A percentile compares a stretch with the other conserved stretches of the same genome.
phyloP scores from a whole-genome alignment of 2,888 invertebrate species.

The Pristionchus mayeri region DNA sequence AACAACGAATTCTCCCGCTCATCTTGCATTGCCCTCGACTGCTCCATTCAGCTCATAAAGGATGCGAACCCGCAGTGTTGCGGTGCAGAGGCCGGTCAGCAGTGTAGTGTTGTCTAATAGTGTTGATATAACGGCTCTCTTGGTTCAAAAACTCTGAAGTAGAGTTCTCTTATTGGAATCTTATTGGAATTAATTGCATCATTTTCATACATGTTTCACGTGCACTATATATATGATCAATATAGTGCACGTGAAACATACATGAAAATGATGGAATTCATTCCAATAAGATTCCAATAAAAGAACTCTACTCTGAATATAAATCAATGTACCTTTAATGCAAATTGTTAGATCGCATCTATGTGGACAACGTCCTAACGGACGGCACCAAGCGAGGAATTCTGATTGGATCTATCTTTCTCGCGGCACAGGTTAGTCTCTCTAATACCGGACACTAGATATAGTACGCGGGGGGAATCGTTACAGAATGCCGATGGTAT shows the following conservation, averaged over 20 bases:
- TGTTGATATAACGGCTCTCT: too few species aligned
- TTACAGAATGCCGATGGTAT: not conserved
- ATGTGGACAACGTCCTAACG: not conserved
- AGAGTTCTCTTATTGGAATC: too few species aligned
- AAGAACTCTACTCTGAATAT: not conserved
- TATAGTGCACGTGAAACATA: too few species aligned
- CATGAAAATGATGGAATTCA: too few species aligned
- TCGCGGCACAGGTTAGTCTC: slow-evolving; percentile 26
- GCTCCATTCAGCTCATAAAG: not conserved
- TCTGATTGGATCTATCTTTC: not conserved
- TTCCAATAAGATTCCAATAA: too few species aligned
- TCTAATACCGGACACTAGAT: not conserved
- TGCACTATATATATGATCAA: too few species aligned
- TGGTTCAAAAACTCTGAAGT: too few species aligned
- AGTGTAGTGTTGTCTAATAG: not conserved
- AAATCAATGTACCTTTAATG: not conserved
- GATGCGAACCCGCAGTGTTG: slow-evolving; percentile 50
- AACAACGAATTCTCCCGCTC: slow-evolving; percentile 55
- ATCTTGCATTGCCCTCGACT: slow-evolving; percentile 52
- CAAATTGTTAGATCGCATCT: not conserved
- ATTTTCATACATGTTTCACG: too few species aligned
- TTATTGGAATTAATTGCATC: too few species aligned
- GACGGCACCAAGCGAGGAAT: not conserved
- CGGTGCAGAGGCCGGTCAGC: not conserved
- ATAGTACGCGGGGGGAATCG: not conserved